phyloP scores from a whole-genome alignment of 2,888 invertebrate genomes.

The Lagria hirta region DNA sequence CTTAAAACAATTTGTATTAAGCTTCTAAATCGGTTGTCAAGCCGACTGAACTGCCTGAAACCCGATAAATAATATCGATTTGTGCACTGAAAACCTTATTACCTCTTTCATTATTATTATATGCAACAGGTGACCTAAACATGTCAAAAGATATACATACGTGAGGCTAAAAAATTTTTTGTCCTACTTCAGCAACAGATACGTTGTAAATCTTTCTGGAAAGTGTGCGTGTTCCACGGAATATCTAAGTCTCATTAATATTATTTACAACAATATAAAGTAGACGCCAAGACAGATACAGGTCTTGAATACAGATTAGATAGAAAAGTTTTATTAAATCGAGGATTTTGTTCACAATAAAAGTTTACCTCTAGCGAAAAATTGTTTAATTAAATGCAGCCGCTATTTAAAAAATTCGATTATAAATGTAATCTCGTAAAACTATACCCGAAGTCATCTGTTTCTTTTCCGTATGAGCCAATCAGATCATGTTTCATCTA shows the following conservation, averaged over 20 bases:
- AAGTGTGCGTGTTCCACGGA: not conserved
- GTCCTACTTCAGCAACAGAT: slow-evolving; percentile 22
- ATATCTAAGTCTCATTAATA: slow-evolving; percentile 6
- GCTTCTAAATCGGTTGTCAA: slow-evolving; percentile 18
- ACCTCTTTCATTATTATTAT: slow-evolving; percentile 20
- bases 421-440: no score
- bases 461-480: no score
- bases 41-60: slow-evolving; percentile 24
- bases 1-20: slow-evolving; percentile 20
- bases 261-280: slow-evolving; percentile 5
- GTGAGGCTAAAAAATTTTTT: slow-evolving; percentile 14
- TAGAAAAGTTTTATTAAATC: no score
- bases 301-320: slow-evolving; percentile 1
- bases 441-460: no score
- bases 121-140: slow-evolving; percentile 34
- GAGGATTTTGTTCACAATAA: no score
- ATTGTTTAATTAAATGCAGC: no score
- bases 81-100: slow-evolving; percentile 16
- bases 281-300: slow-evolving; percentile 2
- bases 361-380: no score
- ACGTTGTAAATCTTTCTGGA: slow-evolving; percentile 1
- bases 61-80: slow-evolving; percentile 30
- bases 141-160: slow-evolving; percentile 20
- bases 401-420: no score
- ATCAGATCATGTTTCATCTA: no score